Evolutionary conservation across 2,797 vertebrate species (phyloP).

Genomic region (Enteromius radiatus): DNA sequence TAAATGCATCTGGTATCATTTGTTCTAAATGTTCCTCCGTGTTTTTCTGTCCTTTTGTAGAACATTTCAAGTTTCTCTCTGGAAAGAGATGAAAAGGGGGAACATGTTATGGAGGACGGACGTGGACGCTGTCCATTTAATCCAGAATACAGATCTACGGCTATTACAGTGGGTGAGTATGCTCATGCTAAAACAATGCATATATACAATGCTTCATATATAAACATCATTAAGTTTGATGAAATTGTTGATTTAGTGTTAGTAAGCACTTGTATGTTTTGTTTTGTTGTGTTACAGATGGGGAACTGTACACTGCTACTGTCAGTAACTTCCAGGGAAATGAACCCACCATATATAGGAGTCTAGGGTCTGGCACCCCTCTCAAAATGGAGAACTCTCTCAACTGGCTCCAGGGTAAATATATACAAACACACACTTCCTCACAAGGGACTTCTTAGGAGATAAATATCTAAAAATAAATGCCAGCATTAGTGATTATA

Average conservation of each 20-base stretch:
- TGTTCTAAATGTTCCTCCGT: conserved; percentile 46
- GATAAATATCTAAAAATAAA: conserved; percentile 47
- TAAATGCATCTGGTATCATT: conserved; percentile 1
- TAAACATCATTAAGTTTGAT: conserved; percentile 6
- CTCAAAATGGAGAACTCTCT: conserved; percentile 95
- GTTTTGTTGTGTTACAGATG: conserved; percentile 76
- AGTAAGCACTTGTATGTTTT: conserved; percentile 6
- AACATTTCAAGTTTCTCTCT: conserved; percentile 83
- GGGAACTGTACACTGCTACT: conserved; percentile 90
- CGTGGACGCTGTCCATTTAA: conserved; percentile 93
- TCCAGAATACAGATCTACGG: conserved; percentile 91
- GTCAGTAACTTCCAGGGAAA: conserved; percentile 97
- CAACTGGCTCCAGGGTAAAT: conserved; percentile 93
- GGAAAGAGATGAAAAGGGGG: conserved; percentile 76
- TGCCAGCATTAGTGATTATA: conserved; percentile 20
- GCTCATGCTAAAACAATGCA: conserved; percentile 14
- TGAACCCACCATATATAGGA: conserved; percentile 91
- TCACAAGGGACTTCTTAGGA: conserved; percentile 30
- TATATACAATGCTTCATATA: too few species aligned
- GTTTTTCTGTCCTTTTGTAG: conserved; percentile 70
- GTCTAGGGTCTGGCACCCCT: conserved; percentile 85
- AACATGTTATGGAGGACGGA: conserved; percentile 85
- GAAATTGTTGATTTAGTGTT: not conserved
- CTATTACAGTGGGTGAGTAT: conserved; percentile 89
- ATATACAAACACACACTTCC: conserved; percentile 23